Evolutionary conservation across 2,888 invertebrate species (phyloP), one percentile per base, ranked within the genome.

Genomic region (Thymelicus lineola): DNA sequence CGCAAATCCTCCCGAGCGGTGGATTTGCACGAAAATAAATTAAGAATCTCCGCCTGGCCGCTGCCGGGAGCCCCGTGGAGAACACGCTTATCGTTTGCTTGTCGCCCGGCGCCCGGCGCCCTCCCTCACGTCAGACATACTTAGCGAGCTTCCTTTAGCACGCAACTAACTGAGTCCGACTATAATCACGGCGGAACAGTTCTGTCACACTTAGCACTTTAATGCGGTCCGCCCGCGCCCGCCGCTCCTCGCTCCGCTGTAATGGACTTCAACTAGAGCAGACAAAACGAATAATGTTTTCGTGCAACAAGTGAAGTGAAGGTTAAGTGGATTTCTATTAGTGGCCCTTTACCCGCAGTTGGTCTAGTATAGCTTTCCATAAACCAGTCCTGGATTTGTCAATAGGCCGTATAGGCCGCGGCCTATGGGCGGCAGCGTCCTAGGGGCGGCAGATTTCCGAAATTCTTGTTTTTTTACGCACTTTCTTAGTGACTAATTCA

Each of bases 21-120:
- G 50, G 38, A 50, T 66, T 46, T 46, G 57, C 65, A 66, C 65
- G 65, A 46, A 66, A 66, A 58, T 46, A 66, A 58, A 58, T 65
- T 35, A 64, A 45, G 65, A n/a, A 48, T 48, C 6, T 7, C 9
- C 64, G 64, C 17, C 20, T n/a, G 17, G 28, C 63, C 17, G 45
- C 20, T 7, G 36, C 38, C 59, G 14, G 42, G 1, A n/a, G 9
- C 64, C 17, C 20, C 42, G 28, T 36, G 48, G 15, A 36, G 50
- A 36, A 62, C 36, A 62, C 36, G n/a, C 48, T 62, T 48, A 62
- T 62, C 50, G 62, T 50, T 36, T 62, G 62, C 50, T 62, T 50
- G 14, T 38, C 36, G 14, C 28, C 15, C 28, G 20, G 1, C 20
- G 20, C 20, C 20, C 20, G 20, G 1, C 28, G 28, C 28, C 28